Evolutionary conservation across 1,140 invertebrate genomes (phyloP).

Genomic region (Galendromus occidentalis): DNA sequence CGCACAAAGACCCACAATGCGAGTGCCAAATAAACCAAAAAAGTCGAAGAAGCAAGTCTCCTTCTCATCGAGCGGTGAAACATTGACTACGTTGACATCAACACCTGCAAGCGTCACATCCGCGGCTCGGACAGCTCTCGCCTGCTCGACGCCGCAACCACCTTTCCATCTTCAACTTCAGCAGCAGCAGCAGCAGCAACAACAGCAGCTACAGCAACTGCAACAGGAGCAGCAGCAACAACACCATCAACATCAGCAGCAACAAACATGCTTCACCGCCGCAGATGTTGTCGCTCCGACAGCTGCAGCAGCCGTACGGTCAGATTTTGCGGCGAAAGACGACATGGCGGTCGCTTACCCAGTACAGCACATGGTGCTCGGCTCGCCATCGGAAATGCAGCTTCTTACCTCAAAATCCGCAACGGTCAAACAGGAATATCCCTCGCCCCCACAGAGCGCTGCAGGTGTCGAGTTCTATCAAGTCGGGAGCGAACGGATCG

Average conservation of each 20-base stretch:
- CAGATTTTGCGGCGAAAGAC: neutral
- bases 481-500: neutral
- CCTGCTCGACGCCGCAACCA: too few relatives aligned
- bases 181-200: neutral
- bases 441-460: neutral
- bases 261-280: neutral
- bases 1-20: neutral
- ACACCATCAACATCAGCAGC: neutral
- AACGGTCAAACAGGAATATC: constrained; percentile 6
- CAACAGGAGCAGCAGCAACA: neutral
- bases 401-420: neutral
- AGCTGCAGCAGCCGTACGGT: neutral
- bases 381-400: neutral
- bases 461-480: neutral
- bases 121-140: too few relatives aligned
- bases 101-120: too few relatives aligned
- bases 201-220: neutral
- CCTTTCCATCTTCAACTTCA: neutral
- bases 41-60: neutral
- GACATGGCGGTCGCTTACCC: neutral
- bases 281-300: neutral
- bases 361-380: neutral
- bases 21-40: neutral
- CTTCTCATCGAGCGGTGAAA: neutral
- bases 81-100: too few relatives aligned